Evolutionary conservation across 2,888 invertebrate species (phyloP).

Genomic region (Bhutanitis thaidina): DNA sequence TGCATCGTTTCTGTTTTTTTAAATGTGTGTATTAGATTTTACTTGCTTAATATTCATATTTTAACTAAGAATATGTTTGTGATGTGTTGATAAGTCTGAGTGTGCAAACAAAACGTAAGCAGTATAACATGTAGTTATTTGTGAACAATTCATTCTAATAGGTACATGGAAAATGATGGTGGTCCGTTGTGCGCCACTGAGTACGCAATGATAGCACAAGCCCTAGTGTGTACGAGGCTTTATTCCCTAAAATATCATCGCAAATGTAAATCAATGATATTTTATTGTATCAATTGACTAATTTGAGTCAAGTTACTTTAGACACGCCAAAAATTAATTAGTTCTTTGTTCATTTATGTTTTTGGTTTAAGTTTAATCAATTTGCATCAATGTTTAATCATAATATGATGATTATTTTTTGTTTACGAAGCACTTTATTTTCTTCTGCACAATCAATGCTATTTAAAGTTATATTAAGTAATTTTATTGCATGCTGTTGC

Average conservation of each 20-base stretch:
- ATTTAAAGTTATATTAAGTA: slow-evolving; percentile 63
- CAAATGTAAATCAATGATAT: neutral
- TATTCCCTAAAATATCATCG: neutral
- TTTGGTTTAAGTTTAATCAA: slow-evolving; percentile 15
- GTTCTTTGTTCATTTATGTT: neutral
- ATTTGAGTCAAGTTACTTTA: slow-evolving; percentile 9
- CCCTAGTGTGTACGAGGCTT: neutral
- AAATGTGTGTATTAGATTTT: slow-evolving; percentile 3
- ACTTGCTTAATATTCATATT: neutral
- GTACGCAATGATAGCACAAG: neutral
- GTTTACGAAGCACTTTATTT: slow-evolving; percentile 45
- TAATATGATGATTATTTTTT: slow-evolving; percentile 22
- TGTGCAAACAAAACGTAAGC: neutral
- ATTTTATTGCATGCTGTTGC: slow-evolving; percentile 75
- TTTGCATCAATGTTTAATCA: slow-evolving; percentile 3
- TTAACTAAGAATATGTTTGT: neutral
- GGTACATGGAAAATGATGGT: no score
- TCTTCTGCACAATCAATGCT: slow-evolving; percentile 56
- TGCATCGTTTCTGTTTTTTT: no score
- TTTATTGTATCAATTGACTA: neutral
- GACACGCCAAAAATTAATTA: slow-evolving; percentile 16
- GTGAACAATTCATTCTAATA: no score
- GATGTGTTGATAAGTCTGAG: slow-evolving; percentile 1
- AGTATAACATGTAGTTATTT: neutral
- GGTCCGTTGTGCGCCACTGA: no score